phyloP scores from a whole-genome alignment of 1,140 invertebrate species.

The Drosophila nasuta region DNA sequence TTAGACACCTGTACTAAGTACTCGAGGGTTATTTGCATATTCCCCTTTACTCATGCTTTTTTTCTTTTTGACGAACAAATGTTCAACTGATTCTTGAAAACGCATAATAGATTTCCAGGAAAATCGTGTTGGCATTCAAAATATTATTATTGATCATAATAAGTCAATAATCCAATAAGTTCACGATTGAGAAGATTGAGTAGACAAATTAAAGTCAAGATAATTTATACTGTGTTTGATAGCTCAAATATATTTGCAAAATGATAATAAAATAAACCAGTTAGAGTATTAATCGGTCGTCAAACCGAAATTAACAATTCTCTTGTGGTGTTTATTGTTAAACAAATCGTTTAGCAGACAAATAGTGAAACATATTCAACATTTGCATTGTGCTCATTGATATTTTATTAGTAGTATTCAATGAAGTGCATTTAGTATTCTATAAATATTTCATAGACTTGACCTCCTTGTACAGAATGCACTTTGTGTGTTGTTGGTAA shows the following conservation, averaged over 20 bases:
- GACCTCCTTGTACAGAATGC: background rate
- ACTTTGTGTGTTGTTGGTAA: constrained; percentile 1
- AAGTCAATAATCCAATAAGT: background rate
- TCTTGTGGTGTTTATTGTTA: background rate
- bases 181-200: background rate
- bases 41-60: background rate
- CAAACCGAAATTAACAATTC: background rate
- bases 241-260: background rate
- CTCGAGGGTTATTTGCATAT: background rate
- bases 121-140: background rate
- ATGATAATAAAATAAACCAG: background rate
- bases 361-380: background rate
- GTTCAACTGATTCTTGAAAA: background rate
- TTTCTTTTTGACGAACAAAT: background rate
- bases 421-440: constrained; percentile 4
- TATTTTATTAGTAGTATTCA: constrained; percentile 1
- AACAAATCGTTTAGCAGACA: constrained; percentile 4
- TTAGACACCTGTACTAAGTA: constrained; percentile 20
- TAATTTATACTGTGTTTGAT: background rate
- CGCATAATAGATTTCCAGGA: background rate
- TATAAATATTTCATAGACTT: constrained; percentile 8
- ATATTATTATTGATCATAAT: background rate
- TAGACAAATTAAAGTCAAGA: background rate
- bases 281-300: background rate
- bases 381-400: constrained; percentile 1